Evolutionary conservation across 2,113 vertebrate genomes (phyloP).

Genomic region (Melanostigma gelatinosum): DNA sequence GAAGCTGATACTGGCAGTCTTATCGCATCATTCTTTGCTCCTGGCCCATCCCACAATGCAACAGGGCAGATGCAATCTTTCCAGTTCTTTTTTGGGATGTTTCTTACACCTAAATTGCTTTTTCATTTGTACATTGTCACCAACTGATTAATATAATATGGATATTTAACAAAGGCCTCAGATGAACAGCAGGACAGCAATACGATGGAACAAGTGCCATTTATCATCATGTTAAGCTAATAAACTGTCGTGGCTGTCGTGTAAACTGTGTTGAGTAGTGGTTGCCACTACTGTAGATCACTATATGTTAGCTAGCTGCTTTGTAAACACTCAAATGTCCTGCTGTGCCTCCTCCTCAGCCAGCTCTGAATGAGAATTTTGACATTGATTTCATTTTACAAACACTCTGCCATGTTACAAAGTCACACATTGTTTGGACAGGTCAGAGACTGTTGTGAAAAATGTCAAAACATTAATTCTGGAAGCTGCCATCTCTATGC

Average conservation of each 20-base stretch:
- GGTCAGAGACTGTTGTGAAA: constrained; percentile 8
- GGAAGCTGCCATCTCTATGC: constrained; percentile 16
- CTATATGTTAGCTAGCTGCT: neutral
- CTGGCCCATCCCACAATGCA: constrained; percentile 36
- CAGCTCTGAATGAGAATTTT: constrained; percentile 24
- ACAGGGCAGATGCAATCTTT: neutral
- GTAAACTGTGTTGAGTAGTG: constrained; percentile 25
- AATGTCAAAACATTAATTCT: constrained; percentile 15
- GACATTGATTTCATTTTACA: constrained; percentile 27
- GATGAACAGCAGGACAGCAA: constrained; percentile 8
- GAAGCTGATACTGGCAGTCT: neutral
- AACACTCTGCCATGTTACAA: constrained; percentile 20
- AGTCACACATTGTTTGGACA: constrained; percentile 46
- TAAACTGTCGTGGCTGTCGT: neutral
- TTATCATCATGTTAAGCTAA: constrained; percentile 23
- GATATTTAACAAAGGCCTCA: neutral
- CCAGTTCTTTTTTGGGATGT: neutral
- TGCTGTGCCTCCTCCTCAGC: constrained; percentile 3
- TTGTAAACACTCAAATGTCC: constrained; percentile 33
- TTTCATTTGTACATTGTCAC: neutral
- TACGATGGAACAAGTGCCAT: constrained; percentile 2
- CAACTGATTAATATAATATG: neutral
- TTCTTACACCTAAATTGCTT: neutral
- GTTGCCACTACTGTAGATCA: constrained; percentile 4
- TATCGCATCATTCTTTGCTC: neutral